A percentile compares a stretch with the other conserved stretches of the same genome.
Conservation (phyloP, 2,113 vertebrate genomes). For the Tenebrosternarchus preto region DNA sequence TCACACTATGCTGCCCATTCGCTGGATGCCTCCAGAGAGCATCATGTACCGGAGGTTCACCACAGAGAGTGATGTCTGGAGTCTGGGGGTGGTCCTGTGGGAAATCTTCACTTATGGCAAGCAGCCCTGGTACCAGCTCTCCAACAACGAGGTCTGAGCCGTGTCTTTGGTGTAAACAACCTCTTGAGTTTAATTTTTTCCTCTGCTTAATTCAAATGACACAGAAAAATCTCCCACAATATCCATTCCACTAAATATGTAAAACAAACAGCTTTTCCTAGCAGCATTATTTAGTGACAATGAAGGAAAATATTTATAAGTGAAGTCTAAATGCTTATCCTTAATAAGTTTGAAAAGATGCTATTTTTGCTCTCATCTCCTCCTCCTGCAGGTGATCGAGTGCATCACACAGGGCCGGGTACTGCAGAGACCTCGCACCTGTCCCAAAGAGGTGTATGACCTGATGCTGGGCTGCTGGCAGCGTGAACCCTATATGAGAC, state of each 20-base stretch:
- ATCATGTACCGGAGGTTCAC: slow-evolving; percentile 99
- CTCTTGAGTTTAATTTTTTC: too few relatives aligned
- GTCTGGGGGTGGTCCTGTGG: slow-evolving; percentile 96
- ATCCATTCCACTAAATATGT: not conserved
- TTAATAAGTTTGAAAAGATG: not conserved
- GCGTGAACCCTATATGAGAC: slow-evolving; percentile 96
- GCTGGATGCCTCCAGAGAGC: slow-evolving; percentile 99
- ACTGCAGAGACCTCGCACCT: slow-evolving; percentile 92
- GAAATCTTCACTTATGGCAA: slow-evolving; percentile 99
- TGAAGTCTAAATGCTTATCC: not conserved
- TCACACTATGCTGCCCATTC: slow-evolving; percentile 98
- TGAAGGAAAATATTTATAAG: too few relatives aligned
- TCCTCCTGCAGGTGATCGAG: slow-evolving; percentile 86
- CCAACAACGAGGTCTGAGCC: slow-evolving; percentile 92
- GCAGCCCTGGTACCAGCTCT: slow-evolving; percentile 99
- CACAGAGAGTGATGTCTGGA: slow-evolving; percentile 98
- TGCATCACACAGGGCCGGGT: slow-evolving; percentile 98
- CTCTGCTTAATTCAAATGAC: not conserved
- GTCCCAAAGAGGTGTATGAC: slow-evolving; percentile 97
- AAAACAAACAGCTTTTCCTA: too few relatives aligned
- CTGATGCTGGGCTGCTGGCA: slow-evolving; percentile 99
- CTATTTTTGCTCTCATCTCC: not conserved
- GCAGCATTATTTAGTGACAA: not conserved
- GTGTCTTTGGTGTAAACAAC: too few relatives aligned
- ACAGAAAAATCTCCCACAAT: not conserved